These are phyloP conservation scores for Drosophila trapezifrons DNA, from an alignment of 1,140 invertebrate species.

Conservation along the genomic window DNA sequence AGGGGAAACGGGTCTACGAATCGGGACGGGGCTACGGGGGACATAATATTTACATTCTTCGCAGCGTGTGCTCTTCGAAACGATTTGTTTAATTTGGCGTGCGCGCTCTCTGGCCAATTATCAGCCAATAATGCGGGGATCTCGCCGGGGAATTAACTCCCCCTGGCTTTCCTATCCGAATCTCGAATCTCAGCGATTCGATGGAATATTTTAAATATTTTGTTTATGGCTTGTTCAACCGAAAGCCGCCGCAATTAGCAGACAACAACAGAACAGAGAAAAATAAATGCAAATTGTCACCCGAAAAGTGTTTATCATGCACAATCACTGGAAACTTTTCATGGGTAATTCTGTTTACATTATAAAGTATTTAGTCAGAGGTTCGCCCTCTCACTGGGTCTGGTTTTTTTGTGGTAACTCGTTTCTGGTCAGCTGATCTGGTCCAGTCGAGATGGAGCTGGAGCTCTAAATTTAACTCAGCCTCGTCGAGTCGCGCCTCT, in stretches of 20 bases:
- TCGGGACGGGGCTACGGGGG: neutral
- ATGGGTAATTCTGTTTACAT: conserved; percentile 40
- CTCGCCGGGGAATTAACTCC: conserved; percentile 34
- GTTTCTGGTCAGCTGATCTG: conserved; percentile 50
- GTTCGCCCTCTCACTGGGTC: conserved; percentile 5
- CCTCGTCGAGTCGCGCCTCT: conserved; percentile 29
- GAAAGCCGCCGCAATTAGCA: conserved; percentile 19
- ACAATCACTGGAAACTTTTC: conserved; percentile 41
- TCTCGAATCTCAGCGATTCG: conserved; percentile 9
- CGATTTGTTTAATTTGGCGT: conserved; percentile 67
- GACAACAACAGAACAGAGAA: conserved; percentile 9
- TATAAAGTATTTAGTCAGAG: conserved; percentile 16
- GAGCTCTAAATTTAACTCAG: conserved; percentile 30
- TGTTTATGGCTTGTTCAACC: conserved; percentile 39
- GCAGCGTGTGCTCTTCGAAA: conserved; percentile 28
- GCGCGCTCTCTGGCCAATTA: conserved; percentile 56
- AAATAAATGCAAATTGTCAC: conserved; percentile 49
- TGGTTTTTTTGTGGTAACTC: conserved; percentile 7
- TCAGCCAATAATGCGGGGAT: conserved; percentile 24
- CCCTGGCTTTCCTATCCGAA: conserved; percentile 24
- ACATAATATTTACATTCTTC: conserved; percentile 21
- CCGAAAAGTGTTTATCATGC: conserved; percentile 40
- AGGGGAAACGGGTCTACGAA: neutral
- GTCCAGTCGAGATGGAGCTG: conserved; percentile 6
- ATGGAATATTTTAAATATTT: conserved; percentile 41